Base-by-base conservation (phyloP, 1,140 invertebrate species). In the Rhyacophila brunnea region DNA sequence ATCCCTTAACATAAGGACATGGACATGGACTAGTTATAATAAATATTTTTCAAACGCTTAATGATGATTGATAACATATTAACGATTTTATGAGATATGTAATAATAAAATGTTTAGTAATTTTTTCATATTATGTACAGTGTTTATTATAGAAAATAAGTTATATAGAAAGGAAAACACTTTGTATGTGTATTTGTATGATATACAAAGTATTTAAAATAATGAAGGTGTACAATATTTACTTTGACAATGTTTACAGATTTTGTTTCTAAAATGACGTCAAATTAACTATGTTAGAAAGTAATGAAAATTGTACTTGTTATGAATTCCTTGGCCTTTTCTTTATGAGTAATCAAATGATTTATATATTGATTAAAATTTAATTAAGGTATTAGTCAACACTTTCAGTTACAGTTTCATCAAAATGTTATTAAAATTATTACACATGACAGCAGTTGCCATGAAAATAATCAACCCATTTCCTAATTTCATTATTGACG, bases 261-360 rank as follows among this genome's bases (percentile, higher is more conserved):
- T 38, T 42, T 36, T 17, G 35, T n/a, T 6, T 51, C 38, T 51
- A 35, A 51, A 42, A 51, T n/a, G 11, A 11, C 17, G 3, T n/a
- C n/a, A n/a, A 42, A 11, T 5, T 4, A 14, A 14, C 40, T 11
- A 42, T 42, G 9, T 28, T 28, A 28, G 23, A 28, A 28, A 28
- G 9, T 28, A 28, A 9, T 5, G 44, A 46, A 46, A 46, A 46
- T 46, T 18, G 5, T 46, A 15, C 44, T 23, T 19, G 19, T 55
- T 55, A 55, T 55, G 52, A 46, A 55, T 55, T 45, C 52, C 52
- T 55, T 55, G 52, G 52, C 52, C 52, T 55, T 55, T 55, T 55
- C 52, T 55, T 52, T 51, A 36, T 35, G 50, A 50, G 23, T 40
- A 13, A 19, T 43, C 23, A 40, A 15, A 43, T 6, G 14, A 43